phyloP scores from a whole-genome alignment of 2,113 vertebrate genomes.

The Takifugu flavidus region DNA sequence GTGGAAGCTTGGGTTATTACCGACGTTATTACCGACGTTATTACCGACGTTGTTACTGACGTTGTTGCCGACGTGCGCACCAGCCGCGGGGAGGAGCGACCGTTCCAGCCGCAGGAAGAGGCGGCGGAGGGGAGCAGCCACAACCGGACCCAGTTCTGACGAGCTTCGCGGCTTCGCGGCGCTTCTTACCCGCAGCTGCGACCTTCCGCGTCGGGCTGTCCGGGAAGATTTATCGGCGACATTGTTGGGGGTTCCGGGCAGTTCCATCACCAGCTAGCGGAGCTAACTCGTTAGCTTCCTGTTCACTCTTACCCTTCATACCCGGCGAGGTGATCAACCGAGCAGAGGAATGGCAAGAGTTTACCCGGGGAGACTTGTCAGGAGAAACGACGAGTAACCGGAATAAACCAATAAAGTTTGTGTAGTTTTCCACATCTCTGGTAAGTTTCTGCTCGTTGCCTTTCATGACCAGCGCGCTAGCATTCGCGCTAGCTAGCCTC shows the following conservation, averaged over 20 bases:
- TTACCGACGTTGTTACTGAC: too few relatives aligned
- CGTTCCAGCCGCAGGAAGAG: too few relatives aligned
- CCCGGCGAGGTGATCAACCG: slow-evolving; percentile 36
- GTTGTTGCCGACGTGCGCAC: too few relatives aligned
- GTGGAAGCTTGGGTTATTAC: too few relatives aligned
- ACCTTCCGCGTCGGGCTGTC: neutral
- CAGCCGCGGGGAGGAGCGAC: too few relatives aligned
- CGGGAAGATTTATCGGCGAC: neutral
- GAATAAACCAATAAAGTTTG: neutral
- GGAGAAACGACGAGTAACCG: slow-evolving; percentile 13
- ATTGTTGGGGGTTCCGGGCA: neutral
- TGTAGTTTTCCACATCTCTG: neutral
- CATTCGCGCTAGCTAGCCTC: slow-evolving; percentile 11
- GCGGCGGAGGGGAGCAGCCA: too few relatives aligned
- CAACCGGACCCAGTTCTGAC: too few relatives aligned
- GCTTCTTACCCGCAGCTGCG: neutral
- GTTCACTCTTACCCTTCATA: neutral
- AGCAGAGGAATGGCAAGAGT: slow-evolving; percentile 46
- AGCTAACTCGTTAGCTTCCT: slow-evolving; percentile 49
- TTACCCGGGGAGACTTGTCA: slow-evolving; percentile 7
- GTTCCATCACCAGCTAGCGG: slow-evolving; percentile 42
- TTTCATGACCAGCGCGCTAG: slow-evolving; percentile 8
- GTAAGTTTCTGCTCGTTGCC: slow-evolving; percentile 8
- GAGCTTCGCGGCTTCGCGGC: too few relatives aligned
- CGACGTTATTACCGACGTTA: too few relatives aligned